A percentile compares a stretch with the other conserved stretches of the same genome.
phyloP scores from a whole-genome alignment of 1,140 invertebrate genomes.

The Mizuhopecten yessoensis region DNA sequence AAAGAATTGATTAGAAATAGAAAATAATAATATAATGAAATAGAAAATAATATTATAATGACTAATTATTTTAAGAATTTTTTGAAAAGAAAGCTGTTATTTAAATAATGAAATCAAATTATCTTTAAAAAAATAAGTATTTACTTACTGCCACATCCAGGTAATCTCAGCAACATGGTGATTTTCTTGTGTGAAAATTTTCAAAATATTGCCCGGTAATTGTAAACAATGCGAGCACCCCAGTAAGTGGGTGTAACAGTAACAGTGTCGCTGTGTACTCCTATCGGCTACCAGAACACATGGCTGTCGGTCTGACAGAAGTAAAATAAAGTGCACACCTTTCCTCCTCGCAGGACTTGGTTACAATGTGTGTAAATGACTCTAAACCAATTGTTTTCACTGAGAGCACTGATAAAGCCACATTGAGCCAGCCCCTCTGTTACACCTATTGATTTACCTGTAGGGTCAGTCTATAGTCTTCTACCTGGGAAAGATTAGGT shows the following conservation, averaged over 20 bases:
- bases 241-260: neutral
- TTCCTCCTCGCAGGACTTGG: neutral
- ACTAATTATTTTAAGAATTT: no score
- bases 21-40: no score
- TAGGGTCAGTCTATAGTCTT: no score
- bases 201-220: neutral
- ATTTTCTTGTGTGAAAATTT: neutral
- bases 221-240: neutral
- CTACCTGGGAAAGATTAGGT: neutral
- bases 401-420: neutral
- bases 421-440: neutral
- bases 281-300: neutral
- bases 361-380: conserved; percentile 35
- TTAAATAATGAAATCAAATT: no score
- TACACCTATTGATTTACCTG: conserved; percentile 36
- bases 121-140: no score
- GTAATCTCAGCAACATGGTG: neutral
- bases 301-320: neutral
- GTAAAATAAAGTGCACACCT: conserved; percentile 25
- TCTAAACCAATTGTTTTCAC: neutral
- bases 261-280: neutral
- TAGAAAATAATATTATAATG: no score
- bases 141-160: conserved; percentile 22
- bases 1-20: no score
- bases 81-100: no score